Percentiles rank a stretch among this genome's conserved stretches.
These are phyloP conservation scores for Zootermopsis nevadensis DNA, from an alignment of 2,888 invertebrate species.

Conservation along the genomic window DNA sequence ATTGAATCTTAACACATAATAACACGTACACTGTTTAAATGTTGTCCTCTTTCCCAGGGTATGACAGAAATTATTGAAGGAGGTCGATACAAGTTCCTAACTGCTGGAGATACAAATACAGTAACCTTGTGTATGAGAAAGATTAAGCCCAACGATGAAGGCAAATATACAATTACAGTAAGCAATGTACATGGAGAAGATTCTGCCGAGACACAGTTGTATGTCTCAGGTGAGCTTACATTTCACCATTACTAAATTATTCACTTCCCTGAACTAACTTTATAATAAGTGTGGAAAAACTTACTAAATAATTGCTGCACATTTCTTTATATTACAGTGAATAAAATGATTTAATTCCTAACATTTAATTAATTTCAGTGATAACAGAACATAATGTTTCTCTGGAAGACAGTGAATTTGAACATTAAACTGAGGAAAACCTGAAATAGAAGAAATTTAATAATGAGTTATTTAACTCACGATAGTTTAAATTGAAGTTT, in stretches of 20 bases:
- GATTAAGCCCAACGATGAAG: constrained; percentile 96
- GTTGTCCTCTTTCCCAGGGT: constrained; percentile 66
- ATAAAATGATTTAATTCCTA: not conserved
- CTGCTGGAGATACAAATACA: constrained; percentile 92
- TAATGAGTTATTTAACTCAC: no score
- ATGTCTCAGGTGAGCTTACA: constrained; percentile 86
- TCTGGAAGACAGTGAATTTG: no score
- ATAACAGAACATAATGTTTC: no score
- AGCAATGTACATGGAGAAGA: constrained; percentile 96
- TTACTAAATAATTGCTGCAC: not conserved
- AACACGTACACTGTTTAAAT: not conserved
- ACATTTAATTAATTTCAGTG: no score
- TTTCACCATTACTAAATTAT: not conserved
- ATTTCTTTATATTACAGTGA: not conserved
- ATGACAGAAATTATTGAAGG: constrained; percentile 94
- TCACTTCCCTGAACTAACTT: no score
- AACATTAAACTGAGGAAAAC: no score
- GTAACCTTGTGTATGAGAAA: constrained; percentile 96
- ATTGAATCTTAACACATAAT: no score
- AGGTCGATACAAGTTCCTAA: constrained; percentile 93
- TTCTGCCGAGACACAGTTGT: constrained; percentile 94
- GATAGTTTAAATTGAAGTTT: no score
- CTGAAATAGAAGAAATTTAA: no score
- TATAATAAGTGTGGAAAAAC: not conserved
- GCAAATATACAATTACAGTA: constrained; percentile 92